Evolutionary conservation across 2,113 vertebrate genomes (phyloP).

Genomic region (Chroicocephalus ridibundus): DNA sequence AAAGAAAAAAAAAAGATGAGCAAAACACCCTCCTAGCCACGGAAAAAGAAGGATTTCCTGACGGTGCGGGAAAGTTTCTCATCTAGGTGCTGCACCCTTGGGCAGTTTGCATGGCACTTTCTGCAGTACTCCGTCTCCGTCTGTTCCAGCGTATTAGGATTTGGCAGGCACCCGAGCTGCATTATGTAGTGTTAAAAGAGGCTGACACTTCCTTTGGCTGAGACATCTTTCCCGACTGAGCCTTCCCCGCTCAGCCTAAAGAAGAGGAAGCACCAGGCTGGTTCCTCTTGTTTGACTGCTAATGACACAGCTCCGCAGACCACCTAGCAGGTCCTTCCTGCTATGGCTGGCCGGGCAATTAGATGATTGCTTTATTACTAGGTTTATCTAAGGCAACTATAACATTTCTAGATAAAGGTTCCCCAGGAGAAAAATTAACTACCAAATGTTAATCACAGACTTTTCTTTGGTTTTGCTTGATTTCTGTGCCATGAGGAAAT

Average conservation of each 20-base stretch:
- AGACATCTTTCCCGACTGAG: constrained; percentile 26
- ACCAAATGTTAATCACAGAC: neutral
- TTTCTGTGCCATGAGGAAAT: neutral
- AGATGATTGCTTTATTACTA: neutral
- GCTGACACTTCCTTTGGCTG: constrained; percentile 18
- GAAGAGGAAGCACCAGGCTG: constrained; percentile 14
- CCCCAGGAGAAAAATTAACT: neutral
- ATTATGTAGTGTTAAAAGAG: constrained; percentile 19
- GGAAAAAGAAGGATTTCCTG: neutral
- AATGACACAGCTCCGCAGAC: neutral
- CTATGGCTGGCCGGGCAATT: neutral
- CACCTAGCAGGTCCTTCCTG: constrained; percentile 19
- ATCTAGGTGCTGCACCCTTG: neutral
- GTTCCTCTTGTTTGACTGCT: constrained; percentile 42
- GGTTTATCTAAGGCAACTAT: neutral
- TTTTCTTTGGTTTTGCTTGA: neutral
- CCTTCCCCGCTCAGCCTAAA: constrained; percentile 2
- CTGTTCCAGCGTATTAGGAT: constrained; percentile 32
- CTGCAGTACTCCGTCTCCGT: neutral
- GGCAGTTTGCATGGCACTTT: neutral
- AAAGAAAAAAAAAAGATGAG: neutral
- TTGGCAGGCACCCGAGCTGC: constrained; percentile 6
- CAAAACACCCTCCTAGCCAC: neutral
- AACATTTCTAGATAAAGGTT: neutral
- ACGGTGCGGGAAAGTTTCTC: neutral